Evolutionary conservation across 2,113 vertebrate species (phyloP), one percentile per base, ranked within the genome.

Genomic region (Eubucco bourcierii): DNA sequence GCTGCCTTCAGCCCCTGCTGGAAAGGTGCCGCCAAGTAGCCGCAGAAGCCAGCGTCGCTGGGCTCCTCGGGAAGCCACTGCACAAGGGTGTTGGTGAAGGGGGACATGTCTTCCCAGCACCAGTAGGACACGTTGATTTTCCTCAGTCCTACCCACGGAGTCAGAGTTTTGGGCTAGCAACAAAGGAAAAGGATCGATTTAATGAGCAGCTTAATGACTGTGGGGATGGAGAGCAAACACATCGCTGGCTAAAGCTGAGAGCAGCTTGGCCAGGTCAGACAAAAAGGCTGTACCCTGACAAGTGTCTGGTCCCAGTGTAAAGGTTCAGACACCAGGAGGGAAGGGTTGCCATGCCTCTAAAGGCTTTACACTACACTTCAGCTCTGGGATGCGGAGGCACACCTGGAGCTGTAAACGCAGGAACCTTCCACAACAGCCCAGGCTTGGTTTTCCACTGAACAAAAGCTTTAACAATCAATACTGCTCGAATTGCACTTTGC

Each of bases 71-170:
- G 98, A 60, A 99, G 98, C 99, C 99, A 99, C 96, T 98, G 98
- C 29, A 99, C 97, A 0, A 97, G 97, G 80, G 98, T 99, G 98
- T 99, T 99, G 65, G 98, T 99, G 96, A 99, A 99, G 19, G 99
- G 98, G 3, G 99, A 99, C 99, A 99, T 99, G 95, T 99, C 99
- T 90, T 99, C 99, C 99, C 99, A 99, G 97, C 99, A 99, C 99
- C 99, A 99, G 55, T 99, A 99, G 0, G 99, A 99, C 59, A 99
- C 98, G 10, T 99, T 99, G 95, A 99, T 99, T 83, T 99, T 99
- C 95, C 99, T 97, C 67, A 99, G 97, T 4, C 99, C 99, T 81
- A 99, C 99, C 99, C 99, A 99, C 0, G 99, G 99, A 8, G 99
- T 99, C 97, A 99, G 96, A 3, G 95, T 96, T 96, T 98, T 98